These are phyloP conservation scores for Phaethornis superciliosus DNA, from an alignment of 2,113 vertebrate genomes.

Conservation along the genomic window DNA sequence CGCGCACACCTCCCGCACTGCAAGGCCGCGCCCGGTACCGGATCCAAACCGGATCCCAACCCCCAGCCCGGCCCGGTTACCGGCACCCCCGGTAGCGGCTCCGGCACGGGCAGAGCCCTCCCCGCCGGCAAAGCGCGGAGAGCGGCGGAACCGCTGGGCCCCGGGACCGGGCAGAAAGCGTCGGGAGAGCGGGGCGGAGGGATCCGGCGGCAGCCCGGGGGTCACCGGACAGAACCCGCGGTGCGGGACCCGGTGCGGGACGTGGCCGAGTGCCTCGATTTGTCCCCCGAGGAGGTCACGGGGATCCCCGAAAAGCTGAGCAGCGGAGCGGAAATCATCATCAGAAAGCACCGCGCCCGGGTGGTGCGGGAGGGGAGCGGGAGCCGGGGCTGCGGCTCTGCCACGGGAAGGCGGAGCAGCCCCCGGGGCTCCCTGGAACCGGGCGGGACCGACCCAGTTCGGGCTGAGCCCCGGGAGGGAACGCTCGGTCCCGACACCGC, in stretches of 20 bases:
- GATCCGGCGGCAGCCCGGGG: background rate
- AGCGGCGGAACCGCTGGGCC: too few species aligned
- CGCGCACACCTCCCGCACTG: slow-evolving; percentile 89
- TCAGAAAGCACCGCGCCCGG: background rate
- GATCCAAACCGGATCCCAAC: background rate
- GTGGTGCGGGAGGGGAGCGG: background rate
- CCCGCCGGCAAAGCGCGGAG: too few species aligned
- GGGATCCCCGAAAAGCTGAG: background rate
- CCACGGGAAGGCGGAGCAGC: background rate
- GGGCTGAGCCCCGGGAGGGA: accelerated
- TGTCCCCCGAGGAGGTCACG: background rate
- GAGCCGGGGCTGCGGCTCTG: background rate
- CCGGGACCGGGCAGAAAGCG: background rate
- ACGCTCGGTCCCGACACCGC: accelerated
- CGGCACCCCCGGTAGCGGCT: background rate
- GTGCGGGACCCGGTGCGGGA: background rate
- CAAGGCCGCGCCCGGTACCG: slow-evolving; percentile 60
- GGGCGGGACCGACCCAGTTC: accelerated
- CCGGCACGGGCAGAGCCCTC: background rate
- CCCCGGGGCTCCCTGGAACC: too few species aligned
- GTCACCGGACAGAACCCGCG: background rate
- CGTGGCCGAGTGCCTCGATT: background rate
- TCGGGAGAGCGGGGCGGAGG: background rate
- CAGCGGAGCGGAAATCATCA: background rate
- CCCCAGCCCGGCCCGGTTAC: too few species aligned